These are phyloP conservation scores for Anniella stebbinsi DNA, from an alignment of 2,797 vertebrate genomes.

Conservation along the genomic window DNA sequence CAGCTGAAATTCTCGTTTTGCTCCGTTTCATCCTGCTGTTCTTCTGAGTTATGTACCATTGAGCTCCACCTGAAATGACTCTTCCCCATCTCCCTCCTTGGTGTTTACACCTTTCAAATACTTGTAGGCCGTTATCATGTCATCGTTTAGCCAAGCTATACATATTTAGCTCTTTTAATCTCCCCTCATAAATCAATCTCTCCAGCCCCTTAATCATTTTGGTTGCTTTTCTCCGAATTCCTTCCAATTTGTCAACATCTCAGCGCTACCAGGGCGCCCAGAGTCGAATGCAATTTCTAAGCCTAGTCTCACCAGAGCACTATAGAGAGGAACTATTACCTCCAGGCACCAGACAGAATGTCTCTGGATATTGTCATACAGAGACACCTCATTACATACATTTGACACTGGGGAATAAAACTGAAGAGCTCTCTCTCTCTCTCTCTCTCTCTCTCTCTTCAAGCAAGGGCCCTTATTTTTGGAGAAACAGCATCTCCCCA, in stretches of 20 bases:
- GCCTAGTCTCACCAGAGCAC: conserved; percentile 31
- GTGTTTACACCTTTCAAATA: conserved; percentile 54
- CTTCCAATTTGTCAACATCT: conserved; percentile 56
- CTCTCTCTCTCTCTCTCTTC: background rate
- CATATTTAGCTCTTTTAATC: conserved; percentile 62
- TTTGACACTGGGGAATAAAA: conserved; percentile 21
- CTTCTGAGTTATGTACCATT: conserved; percentile 29
- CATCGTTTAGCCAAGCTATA: conserved; percentile 54
- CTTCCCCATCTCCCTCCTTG: conserved; percentile 36
- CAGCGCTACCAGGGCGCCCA: conserved; percentile 24
- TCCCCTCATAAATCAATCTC: conserved; percentile 56
- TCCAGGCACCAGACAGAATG: conserved; percentile 30
- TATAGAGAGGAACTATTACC: background rate
- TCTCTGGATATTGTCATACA: conserved; percentile 36
- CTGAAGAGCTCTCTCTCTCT: conserved; percentile 3
- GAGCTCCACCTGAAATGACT: conserved; percentile 44
- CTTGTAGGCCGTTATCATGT: conserved; percentile 9
- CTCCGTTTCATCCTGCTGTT: conserved; percentile 25
- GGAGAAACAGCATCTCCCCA: conserved; percentile 14
- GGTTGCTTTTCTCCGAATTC: conserved; percentile 57
- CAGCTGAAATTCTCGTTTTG: conserved; percentile 11
- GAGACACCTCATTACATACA: conserved; percentile 12
- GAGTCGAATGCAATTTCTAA: conserved; percentile 48
- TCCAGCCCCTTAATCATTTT: conserved; percentile 53
- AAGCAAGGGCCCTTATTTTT: conserved; percentile 26